These are phyloP conservation scores for Lepidochrysops patricia DNA, from an alignment of 2,888 invertebrate genomes.

Conservation along the genomic window DNA sequence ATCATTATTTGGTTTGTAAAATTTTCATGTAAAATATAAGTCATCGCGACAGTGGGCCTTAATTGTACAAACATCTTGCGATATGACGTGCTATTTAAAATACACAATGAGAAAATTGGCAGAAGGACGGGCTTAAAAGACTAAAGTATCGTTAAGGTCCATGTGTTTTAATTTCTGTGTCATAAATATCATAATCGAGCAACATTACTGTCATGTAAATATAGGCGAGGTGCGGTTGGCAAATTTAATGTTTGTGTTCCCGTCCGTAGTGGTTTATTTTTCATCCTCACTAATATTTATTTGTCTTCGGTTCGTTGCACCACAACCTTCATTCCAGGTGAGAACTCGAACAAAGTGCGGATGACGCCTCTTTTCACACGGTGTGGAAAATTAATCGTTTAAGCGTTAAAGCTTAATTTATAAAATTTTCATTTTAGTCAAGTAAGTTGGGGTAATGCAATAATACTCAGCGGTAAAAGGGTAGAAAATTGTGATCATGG, in stretches of 20 bases:
- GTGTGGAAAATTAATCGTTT: not conserved
- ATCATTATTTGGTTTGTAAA: not conserved
- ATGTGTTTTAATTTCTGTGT: not conserved
- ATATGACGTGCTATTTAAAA: not conserved
- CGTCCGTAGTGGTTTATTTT: slow-evolving; percentile 64
- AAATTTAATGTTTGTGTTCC: slow-evolving; percentile 56
- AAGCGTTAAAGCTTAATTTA: not conserved
- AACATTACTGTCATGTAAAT: slow-evolving; percentile 24
- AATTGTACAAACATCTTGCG: not conserved
- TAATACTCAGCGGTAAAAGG: not conserved
- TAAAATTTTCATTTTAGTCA: not conserved
- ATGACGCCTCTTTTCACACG: not conserved
- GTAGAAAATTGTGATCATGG: not conserved
- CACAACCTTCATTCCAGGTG: slow-evolving; percentile 51
- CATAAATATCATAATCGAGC: not conserved
- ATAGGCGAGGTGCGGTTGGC: slow-evolving; percentile 45
- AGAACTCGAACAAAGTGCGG: slow-evolving; percentile 24
- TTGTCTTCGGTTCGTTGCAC: slow-evolving; percentile 29
- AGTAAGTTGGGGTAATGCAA: not conserved
- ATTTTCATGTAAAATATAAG: not conserved
- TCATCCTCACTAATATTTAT: slow-evolving; percentile 36
- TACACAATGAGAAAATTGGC: not conserved
- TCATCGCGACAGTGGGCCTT: not conserved
- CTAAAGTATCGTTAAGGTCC: not conserved
- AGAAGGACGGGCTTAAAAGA: not conserved